These are phyloP conservation scores for Salpingus planirostris DNA, from an alignment of 2,888 invertebrate genomes.

Conservation along the genomic window DNA sequence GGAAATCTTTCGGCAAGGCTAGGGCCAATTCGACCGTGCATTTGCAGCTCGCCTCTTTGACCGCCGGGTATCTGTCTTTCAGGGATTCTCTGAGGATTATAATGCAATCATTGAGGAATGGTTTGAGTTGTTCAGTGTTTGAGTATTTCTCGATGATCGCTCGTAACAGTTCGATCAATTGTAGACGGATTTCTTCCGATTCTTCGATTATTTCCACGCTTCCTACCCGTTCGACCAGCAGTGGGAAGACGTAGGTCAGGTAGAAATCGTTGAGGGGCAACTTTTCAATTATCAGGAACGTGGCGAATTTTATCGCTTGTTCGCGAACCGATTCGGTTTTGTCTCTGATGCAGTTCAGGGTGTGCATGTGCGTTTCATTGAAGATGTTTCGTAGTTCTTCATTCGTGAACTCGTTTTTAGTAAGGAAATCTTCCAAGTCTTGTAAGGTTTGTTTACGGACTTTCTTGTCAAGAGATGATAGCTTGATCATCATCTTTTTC, in stretches of 20 bases:
- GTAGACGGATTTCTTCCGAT: conserved; percentile 75
- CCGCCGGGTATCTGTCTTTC: conserved; percentile 69
- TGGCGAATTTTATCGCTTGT: conserved; percentile 47
- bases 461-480: conserved; percentile 55
- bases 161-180: conserved; percentile 57
- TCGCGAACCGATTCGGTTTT: conserved; percentile 57
- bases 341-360: conserved; percentile 47
- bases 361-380: conserved; percentile 40
- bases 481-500: conserved; percentile 29
- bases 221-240: conserved; percentile 68
- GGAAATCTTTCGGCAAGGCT: conserved; percentile 59
- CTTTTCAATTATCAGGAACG: conserved; percentile 45
- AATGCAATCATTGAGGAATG: conserved; percentile 68
- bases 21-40: conserved; percentile 59
- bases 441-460: conserved; percentile 48
- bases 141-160: conserved; percentile 57
- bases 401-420: conserved; percentile 37
- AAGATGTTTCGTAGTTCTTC: conserved; percentile 39
- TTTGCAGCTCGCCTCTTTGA: conserved; percentile 65
- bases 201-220: conserved; percentile 61
- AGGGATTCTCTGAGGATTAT: conserved; percentile 63
- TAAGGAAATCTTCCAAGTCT: conserved; percentile 46
- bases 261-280: conserved; percentile 62
- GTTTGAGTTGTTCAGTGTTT: conserved; percentile 49
- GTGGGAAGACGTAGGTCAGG: conserved; percentile 65